phyloP scores from a whole-genome alignment of 2,113 vertebrate genomes.

The Mustelus asterias region DNA sequence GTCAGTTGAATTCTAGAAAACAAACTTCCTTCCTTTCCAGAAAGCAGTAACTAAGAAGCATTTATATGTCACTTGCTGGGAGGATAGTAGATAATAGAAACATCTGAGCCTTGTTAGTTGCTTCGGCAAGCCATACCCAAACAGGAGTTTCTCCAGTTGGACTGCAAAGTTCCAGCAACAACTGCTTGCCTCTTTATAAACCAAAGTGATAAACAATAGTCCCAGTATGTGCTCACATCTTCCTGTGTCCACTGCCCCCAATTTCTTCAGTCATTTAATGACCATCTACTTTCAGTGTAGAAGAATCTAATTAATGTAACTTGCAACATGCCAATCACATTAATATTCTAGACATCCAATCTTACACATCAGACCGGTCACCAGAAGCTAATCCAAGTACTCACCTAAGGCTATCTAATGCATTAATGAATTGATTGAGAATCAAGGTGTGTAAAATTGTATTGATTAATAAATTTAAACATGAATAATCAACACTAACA shows the following conservation, averaged over 20 bases:
- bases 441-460: background rate
- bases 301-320: background rate
- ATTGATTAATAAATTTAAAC: background rate
- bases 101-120: background rate
- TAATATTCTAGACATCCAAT: background rate
- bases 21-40: background rate
- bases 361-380: background rate
- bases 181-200: no score
- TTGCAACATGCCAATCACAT: background rate
- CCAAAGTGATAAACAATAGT: no score
- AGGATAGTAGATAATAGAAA: background rate
- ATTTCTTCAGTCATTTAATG: background rate
- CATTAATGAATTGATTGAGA: background rate
- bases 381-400: background rate
- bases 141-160: background rate
- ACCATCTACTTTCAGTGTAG: background rate
- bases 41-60: background rate
- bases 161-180: background rate
- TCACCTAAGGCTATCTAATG: background rate
- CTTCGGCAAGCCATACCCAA: background rate
- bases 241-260: background rate
- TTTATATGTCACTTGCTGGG: background rate
- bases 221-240: background rate
- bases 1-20: no score
- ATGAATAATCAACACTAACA: background rate